Evolutionary conservation across 2,888 invertebrate genomes (phyloP).

Genomic region (Dinocampus coccinellae): DNA sequence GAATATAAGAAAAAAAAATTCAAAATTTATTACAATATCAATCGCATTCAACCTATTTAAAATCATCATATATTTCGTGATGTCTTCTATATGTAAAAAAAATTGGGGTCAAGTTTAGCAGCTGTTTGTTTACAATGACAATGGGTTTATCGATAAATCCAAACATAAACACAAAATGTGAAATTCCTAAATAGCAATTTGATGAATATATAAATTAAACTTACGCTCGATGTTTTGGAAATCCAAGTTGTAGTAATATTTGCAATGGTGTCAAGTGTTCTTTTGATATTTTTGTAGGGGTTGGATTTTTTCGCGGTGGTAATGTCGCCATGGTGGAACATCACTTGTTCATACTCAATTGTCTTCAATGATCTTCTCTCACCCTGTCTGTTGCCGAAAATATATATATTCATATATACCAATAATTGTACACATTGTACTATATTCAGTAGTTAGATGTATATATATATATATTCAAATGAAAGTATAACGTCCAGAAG

Average conservation of each 20-base stretch:
- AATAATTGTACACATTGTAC: not conserved
- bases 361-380: too few species aligned
- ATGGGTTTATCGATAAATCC: not conserved
- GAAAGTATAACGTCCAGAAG: constrained; percentile 1
- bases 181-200: not conserved
- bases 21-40: too few species aligned
- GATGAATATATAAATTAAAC: constrained; percentile 62
- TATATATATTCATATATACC: not conserved
- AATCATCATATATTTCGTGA: too few species aligned
- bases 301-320: constrained; percentile 83
- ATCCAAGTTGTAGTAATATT: constrained; percentile 89
- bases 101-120: constrained; percentile 46
- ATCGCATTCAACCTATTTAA: too few species aligned
- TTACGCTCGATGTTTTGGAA: constrained; percentile 90
- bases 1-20: too few species aligned
- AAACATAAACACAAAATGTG: not conserved
- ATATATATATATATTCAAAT: not conserved
- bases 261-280: constrained; percentile 83
- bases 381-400: not conserved
- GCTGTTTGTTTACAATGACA: constrained; percentile 56
- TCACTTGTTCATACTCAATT: constrained; percentile 24
- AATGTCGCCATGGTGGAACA: constrained; percentile 76
- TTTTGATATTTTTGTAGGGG: constrained; percentile 80
- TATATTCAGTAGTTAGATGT: too few species aligned
- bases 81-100: not conserved